Base-by-base conservation (phyloP, 2,797 vertebrate genomes). In the Alectoris magna region DNA sequence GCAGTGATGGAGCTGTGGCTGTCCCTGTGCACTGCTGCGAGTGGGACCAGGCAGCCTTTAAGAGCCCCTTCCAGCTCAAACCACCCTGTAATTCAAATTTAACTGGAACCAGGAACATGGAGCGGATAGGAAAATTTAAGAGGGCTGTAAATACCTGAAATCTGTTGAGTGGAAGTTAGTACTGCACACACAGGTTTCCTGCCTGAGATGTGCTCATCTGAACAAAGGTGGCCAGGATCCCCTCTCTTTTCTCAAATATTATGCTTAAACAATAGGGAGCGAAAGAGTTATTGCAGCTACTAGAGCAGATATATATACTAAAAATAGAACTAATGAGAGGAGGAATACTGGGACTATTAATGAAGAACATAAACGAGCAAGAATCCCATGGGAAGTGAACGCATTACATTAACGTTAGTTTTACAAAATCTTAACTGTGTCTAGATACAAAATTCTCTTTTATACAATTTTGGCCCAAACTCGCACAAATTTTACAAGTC, bases 281-380 rank as follows among this genome's bases (percentile, higher is more conserved):
- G 36, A 59, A 6, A 74, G 67, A 34, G 60, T 39, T 13, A 21
- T 38, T 34, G 49, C 75, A 72, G 86, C 88, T 80, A 62, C 80
- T 68, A 79, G 94, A 95, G 77, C 74, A 83, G 96, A 85, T 63
- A 69, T 64, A 81, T 87, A 81, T 68, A 78, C 89, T 92, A 92
- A 94, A 87, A 89, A 92, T 68, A 93, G 94, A 96, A 96, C 94
- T 97, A 96, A 97, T 63, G 94, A 96, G 94, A 94, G 90, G 66
- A 97, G 88, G 92, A 95, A 96, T 83, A 94, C 88, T 91, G 93
- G 89, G 87, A 76, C 91, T 92, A 78, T 88, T 96, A 97, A 97
- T 44, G 94, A 96, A 96, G 59, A 86, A 78, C 94, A 94, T 85
- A 96, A 97, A 93, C 85, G 90, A 95, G 94, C 78, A 96, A 97